Conservation (phyloP, 2,888 invertebrate species). For the Ormia ochracea region DNA sequence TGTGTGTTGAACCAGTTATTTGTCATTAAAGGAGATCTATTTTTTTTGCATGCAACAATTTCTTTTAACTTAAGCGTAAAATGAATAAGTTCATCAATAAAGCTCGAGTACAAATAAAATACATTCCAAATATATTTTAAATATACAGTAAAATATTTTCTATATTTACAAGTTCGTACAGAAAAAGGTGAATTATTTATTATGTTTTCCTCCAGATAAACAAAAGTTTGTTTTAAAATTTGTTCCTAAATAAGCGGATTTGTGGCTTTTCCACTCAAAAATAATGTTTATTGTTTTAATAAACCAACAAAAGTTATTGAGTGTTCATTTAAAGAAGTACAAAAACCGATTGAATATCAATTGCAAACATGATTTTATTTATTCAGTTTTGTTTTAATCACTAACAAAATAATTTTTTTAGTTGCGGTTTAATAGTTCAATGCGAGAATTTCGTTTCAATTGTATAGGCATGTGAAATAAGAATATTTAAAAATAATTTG, state of each 20-base stretch:
- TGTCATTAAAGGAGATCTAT: too few relatives aligned
- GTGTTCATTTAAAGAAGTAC: neutral
- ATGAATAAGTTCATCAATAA: too few relatives aligned
- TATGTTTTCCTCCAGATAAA: constrained; percentile 15
- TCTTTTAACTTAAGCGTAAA: too few relatives aligned
- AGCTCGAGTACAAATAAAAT: too few relatives aligned
- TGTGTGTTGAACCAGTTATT: too few relatives aligned
- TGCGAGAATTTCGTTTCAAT: constrained; percentile 5
- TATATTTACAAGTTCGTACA: neutral
- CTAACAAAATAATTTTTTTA: constrained; percentile 15
- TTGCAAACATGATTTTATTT: neutral
- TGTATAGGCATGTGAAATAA: neutral
- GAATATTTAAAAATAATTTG: neutral
- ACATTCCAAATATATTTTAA: neutral
- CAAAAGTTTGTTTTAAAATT: constrained; percentile 25
- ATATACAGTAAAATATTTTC: neutral
- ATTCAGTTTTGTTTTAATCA: constrained; percentile 16
- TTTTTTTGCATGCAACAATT: too few relatives aligned
- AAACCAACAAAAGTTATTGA: constrained; percentile 27
- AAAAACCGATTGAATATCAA: neutral
- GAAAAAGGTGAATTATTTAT: neutral
- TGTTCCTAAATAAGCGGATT: neutral
- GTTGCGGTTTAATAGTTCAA: neutral
- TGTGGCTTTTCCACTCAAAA: constrained; percentile 34
- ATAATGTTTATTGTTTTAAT: constrained; percentile 47